Percentiles rank a stretch among this genome's conserved stretches.
phyloP scores from a whole-genome alignment of 2,888 invertebrate species.

The Neuroscelio doddi region DNA sequence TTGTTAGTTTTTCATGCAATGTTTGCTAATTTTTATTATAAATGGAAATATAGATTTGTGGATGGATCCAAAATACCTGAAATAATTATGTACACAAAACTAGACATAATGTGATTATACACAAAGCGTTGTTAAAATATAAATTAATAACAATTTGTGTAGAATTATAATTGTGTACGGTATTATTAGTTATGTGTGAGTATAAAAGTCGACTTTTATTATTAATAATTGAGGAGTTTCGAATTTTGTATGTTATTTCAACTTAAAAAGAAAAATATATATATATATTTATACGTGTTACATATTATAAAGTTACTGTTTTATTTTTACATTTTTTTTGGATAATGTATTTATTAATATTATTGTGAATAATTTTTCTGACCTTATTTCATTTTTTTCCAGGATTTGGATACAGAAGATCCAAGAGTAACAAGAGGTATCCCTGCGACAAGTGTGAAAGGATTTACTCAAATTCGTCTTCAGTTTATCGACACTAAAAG shows the following conservation, averaged over 20 bases:
- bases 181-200: no score
- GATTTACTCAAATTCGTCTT: constrained; percentile 76
- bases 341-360: constrained; percentile 3
- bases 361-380: constrained; percentile 14
- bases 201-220: no score
- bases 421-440: constrained; percentile 42
- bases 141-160: no score
- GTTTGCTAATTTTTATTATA: constrained; percentile 14
- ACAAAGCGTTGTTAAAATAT: no score
- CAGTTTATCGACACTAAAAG: constrained; percentile 68
- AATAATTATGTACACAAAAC: no score
- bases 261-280: no score
- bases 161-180: no score
- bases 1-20: constrained; percentile 22
- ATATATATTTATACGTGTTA: no score
- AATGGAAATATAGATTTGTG: not conserved
- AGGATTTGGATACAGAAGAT: constrained; percentile 34
- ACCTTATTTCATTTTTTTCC: constrained; percentile 32
- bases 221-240: no score
- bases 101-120: no score
- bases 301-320: constrained; percentile 11
- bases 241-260: no score
- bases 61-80: no score
- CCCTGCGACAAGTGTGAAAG: constrained; percentile 75
- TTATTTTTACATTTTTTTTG: constrained; percentile 37